Evolutionary conservation across 2,113 vertebrate species (phyloP), one percentile per base, ranked within the genome.

Genomic region (Pituophis catenifer): DNA sequence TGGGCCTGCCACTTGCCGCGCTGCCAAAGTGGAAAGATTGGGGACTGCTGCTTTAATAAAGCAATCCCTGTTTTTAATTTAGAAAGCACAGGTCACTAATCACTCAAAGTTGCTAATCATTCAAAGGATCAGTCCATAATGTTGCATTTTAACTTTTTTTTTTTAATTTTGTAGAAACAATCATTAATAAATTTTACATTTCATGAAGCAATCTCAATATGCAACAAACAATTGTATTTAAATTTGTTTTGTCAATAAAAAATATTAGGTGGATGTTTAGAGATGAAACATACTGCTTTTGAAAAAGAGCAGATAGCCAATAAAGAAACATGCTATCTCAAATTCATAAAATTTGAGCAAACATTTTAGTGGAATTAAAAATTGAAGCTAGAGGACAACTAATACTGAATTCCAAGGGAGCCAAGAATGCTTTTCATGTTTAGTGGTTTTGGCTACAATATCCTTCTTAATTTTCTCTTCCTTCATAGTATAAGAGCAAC

Each of bases 141-240:
- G 2, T 90, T 93, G 94, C 50, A 90, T 90, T 96, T 44, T 94
- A 54, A 90, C 38, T 29, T 54, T 90, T 81, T 90, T 81, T 96
- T 88, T 19, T 44, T 38, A 38, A 38, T 9, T 86, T 48, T 91
- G 55, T 0, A 0, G 48, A 86, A 94, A 44, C 89, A 57, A 93
- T 86, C 53, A 33, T 23, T 5, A 24, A 38, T 0, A 0, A 10
- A 13, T 0, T 88, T 95, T 88, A 94, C 59, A 94, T 94, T 57
- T 91, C 85, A 86, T 93, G 29, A 89, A 81, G 26, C 12, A 2
- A 0, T 33, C 1, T 26, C 11, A 5, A 24, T 0, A 7, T 58
- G 55, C 13, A 44, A 1, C 0, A 0, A 48, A 91, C 88, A 93
- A 9, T 3, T 0, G 0, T 0, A 0, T 21, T 7, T 23, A 55